Percentiles rank a stretch among this genome's conserved stretches.
Conservation (phyloP, 2,113 vertebrate species). For the Coregonus clupeaformis region DNA sequence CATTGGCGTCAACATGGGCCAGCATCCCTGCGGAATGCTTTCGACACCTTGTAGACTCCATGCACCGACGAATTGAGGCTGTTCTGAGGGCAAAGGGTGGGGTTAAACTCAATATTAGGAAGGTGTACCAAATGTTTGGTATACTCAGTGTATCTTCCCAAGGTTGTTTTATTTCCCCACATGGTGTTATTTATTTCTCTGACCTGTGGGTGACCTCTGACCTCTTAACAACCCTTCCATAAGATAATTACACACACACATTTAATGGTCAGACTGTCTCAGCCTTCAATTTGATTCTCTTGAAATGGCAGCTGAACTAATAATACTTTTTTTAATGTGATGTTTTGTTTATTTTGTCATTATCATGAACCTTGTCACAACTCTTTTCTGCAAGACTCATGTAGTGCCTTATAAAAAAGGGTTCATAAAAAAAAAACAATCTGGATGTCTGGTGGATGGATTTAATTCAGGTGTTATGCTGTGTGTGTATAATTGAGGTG, state of each 20-base stretch:
- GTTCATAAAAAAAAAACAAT: conserved; percentile 11
- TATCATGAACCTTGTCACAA: background rate
- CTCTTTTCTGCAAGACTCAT: conserved; percentile 39
- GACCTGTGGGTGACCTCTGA: background rate
- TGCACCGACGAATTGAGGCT: too few species aligned
- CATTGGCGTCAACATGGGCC: too few species aligned
- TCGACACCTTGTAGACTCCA: too few species aligned
- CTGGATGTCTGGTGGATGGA: conserved; percentile 11
- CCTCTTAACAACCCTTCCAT: background rate
- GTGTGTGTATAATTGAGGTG: background rate
- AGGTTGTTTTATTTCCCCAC: background rate
- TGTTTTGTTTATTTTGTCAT: conserved; percentile 1
- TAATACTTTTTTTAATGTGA: background rate
- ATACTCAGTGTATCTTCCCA: too few species aligned
- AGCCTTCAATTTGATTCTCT: background rate
- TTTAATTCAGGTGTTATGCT: background rate
- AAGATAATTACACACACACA: background rate
- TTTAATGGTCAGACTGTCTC: background rate
- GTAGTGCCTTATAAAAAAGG: conserved; percentile 43
- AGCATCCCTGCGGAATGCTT: too few species aligned
- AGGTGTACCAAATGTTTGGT: too few species aligned
- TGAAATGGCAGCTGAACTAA: conserved; percentile 11
- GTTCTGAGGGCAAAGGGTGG: too few species aligned
- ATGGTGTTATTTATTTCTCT: background rate
- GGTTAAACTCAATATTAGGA: too few species aligned